Conservation (phyloP, 1,140 invertebrate species). For the Drosophila bipectinata region DNA sequence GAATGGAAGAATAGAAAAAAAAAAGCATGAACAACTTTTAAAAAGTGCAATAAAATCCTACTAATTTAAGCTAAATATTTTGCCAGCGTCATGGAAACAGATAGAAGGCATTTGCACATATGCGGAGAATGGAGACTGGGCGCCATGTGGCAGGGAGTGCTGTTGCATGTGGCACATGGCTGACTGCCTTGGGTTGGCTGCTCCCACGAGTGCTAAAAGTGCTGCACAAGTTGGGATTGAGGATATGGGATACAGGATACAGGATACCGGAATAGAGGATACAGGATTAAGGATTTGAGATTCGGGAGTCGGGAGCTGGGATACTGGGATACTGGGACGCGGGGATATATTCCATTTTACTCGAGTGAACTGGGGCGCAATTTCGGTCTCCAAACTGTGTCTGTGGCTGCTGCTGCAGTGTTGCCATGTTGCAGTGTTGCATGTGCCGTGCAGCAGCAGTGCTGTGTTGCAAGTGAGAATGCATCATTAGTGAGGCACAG, state of each 20-base stretch:
- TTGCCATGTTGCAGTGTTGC: slow-evolving; percentile 16
- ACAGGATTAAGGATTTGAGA: not conserved
- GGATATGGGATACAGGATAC: not conserved
- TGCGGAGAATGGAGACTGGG: not conserved
- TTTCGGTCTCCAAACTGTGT: slow-evolving; percentile 11
- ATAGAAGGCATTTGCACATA: not conserved
- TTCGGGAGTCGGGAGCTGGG: not conserved
- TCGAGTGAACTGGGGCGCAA: slow-evolving; percentile 66
- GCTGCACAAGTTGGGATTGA: not conserved
- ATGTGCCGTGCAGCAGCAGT: not conserved
- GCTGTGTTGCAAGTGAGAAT: slow-evolving; percentile 55
- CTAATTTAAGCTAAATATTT: slow-evolving; percentile 1
- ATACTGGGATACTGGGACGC: not conserved
- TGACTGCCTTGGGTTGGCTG: slow-evolving; percentile 36
- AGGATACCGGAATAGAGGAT: not conserved
- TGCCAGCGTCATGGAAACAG: not conserved
- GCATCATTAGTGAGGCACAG: slow-evolving; percentile 70
- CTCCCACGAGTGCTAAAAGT: slow-evolving; percentile 39
- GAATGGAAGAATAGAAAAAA: too few species aligned
- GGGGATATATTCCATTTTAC: slow-evolving; percentile 27
- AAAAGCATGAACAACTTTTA: too few species aligned
- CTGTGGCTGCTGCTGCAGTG: slow-evolving; percentile 9
- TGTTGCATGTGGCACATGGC: slow-evolving; percentile 35
- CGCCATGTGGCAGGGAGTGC: not conserved
- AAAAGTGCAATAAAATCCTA: not conserved